These are phyloP conservation scores for Urocynchramus pylzowi DNA, from an alignment of 2,113 vertebrate genomes.

Conservation along the genomic window DNA sequence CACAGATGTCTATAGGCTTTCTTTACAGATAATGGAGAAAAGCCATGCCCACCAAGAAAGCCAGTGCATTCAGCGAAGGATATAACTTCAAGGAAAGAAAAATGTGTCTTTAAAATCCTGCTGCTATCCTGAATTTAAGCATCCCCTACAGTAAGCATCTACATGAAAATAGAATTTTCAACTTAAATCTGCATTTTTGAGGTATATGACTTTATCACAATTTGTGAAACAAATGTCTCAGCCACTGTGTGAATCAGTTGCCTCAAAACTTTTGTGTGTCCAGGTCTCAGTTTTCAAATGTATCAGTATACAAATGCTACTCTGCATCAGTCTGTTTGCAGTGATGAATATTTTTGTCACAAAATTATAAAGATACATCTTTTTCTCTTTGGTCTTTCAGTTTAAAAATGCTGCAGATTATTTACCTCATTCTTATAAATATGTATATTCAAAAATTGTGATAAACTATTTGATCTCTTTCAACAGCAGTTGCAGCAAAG, in stretches of 20 bases:
- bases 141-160: not conserved
- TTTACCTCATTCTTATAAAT: not conserved
- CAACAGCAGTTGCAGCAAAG: not conserved
- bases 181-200: not conserved
- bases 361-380: not conserved
- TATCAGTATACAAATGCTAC: not conserved
- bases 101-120: rapidly evolving
- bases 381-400: not conserved
- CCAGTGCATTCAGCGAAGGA: not conserved
- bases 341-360: not conserved
- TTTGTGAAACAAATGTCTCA: not conserved
- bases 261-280: not conserved
- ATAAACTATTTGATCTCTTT: not conserved
- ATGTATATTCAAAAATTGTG: not conserved
- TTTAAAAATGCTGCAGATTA: not conserved
- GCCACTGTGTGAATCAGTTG: not conserved
- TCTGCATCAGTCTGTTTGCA: not conserved
- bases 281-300: not conserved
- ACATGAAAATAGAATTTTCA: not conserved
- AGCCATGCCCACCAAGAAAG: not conserved
- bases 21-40: not conserved
- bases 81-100: not conserved
- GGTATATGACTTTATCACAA: not conserved
- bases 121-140: not conserved
- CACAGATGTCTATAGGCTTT: not conserved